Base-by-base conservation (phyloP, 2,797 vertebrate genomes). In the Australoheros facetus region DNA sequence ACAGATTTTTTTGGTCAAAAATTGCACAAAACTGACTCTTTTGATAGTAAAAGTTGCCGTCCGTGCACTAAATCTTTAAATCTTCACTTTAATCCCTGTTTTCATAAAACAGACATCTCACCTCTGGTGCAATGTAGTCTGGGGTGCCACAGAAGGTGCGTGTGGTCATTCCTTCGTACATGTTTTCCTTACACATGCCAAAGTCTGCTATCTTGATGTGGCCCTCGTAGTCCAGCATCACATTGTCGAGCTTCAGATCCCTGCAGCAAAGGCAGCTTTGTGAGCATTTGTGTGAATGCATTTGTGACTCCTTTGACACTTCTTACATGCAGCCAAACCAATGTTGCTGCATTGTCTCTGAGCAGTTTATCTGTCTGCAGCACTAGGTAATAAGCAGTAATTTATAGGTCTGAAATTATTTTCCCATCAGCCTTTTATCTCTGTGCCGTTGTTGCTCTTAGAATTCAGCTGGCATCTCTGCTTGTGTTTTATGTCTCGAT, bases 151-250 rank as follows among this genome's bases (percentile, higher is more conserved):
- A 99, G 95, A 99, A 99, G 9, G 98, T 99, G 92, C 98, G 98
- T 16, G 98, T 99, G 32, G 93, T 97, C 90, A 97, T 96, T 60
- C 97, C 96, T 0, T 99, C 98, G 90, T 96, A 98, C 94, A 99
- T 97, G 94, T 97, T 98, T 93, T 99, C 98, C 91, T 99, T 99
- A 85, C 98, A 99, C 98, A 99, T 99, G 90, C 98, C 98, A 0
- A 99, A 99, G 92, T 99, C 98, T 0, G 98, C 98, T 0, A 99
- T 99, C 95, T 99, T 99, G 91, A 99, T 99, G 95, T 99, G 98
- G 7, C 98, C 98, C 82, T 99, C 98, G 0, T 96, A 97, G 88
- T 99, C 98, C 94, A 99, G 94, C 98, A 99, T 99, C 88, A 99
- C 98, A 0, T 99, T 99, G 94, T 99, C 98, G 73, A 99, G 95